Percentiles rank a stretch among this genome's conserved stretches.
phyloP scores from a whole-genome alignment of 2,797 vertebrate species.

The Coregonus suidteri region DNA sequence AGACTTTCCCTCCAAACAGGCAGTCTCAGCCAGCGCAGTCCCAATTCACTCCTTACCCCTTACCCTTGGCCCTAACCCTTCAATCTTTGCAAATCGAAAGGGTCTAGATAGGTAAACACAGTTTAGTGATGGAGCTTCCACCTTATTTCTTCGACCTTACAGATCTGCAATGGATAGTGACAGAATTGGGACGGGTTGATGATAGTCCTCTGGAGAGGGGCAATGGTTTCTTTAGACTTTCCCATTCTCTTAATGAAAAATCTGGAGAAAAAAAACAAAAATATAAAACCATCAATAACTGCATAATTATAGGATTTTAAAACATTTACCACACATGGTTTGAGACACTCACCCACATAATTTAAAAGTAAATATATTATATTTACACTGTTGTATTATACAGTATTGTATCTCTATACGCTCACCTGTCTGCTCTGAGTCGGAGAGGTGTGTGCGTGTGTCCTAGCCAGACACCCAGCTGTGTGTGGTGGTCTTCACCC shows the following conservation, averaged over 20 bases:
- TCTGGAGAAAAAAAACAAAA: neutral
- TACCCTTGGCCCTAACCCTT: neutral
- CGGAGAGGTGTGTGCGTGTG: conserved; percentile 25
- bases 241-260: neutral
- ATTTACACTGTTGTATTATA: neutral
- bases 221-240: conserved; percentile 73
- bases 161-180: neutral
- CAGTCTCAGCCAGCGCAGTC: neutral
- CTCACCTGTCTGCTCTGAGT: neutral
- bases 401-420: neutral
- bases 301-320: neutral
- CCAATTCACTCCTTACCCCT: neutral
- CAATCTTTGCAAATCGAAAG: neutral
- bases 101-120: too few species aligned
- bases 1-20: neutral
- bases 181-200: neutral
- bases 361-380: too few species aligned
- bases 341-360: neutral
- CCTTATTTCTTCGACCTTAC: neutral
- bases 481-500: conserved; percentile 90
- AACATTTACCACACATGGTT: too few species aligned
- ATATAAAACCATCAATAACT: neutral
- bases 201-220: conserved; percentile 34
- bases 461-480: conserved; percentile 93
- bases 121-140: too few species aligned